Conservation (phyloP, 1,140 invertebrate species). For the Linepithema humile region DNA sequence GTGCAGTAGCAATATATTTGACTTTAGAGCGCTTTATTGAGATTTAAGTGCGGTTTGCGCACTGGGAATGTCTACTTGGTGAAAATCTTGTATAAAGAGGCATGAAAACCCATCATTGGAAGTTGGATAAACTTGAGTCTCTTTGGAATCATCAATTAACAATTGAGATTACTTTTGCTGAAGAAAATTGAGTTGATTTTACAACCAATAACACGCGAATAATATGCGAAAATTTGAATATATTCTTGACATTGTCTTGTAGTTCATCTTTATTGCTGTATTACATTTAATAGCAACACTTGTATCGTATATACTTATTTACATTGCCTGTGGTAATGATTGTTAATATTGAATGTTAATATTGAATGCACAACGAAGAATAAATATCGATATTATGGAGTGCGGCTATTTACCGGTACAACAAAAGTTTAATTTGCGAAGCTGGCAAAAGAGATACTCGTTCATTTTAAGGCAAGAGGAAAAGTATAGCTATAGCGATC, state of each 20-base stretch:
- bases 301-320: background rate
- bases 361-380: background rate
- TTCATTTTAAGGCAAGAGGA: background rate
- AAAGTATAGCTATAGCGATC: conserved; percentile 1
- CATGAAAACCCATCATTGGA: background rate
- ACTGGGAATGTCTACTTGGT: background rate
- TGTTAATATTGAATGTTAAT: conserved; percentile 4
- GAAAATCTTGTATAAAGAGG: background rate
- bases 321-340: background rate
- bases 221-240: background rate
- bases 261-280: background rate
- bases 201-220: background rate
- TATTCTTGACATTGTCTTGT: background rate
- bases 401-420: background rate
- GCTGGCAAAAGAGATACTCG: background rate
- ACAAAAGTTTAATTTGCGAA: background rate
- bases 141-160: background rate
- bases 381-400: background rate
- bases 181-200: background rate
- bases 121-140: background rate
- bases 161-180: background rate
- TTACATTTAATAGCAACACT: background rate
- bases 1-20: background rate
- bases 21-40: conserved; percentile 19
- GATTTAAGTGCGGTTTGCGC: background rate